Percentiles rank a stretch among this genome's conserved stretches.
Evolutionary conservation across 2,888 invertebrate species (phyloP).

Genomic region (Hybos culiciformis): DNA sequence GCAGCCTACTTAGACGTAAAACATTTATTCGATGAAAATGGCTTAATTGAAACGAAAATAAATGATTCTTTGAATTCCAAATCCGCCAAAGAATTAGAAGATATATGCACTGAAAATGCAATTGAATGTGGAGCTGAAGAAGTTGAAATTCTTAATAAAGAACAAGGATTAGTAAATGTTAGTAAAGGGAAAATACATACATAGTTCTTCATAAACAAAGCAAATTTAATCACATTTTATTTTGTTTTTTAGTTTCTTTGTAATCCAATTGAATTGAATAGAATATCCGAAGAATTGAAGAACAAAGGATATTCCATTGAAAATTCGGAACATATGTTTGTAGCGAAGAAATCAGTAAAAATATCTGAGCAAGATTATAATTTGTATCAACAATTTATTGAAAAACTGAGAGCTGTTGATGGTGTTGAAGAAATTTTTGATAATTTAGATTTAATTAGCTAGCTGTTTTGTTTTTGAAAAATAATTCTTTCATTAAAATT

Average conservation of each 20-base stretch:
- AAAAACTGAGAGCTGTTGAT: no score
- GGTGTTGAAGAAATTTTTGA: no score
- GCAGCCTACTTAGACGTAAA: constrained; percentile 35
- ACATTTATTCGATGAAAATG: constrained; percentile 45
- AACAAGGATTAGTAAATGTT: constrained; percentile 27
- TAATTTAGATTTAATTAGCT: no score
- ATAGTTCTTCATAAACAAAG: rapidly evolving
- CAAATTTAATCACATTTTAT: not conserved
- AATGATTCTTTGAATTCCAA: constrained; percentile 17
- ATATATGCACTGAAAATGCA: constrained; percentile 48
- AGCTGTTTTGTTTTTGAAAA: no score
- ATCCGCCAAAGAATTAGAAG: constrained; percentile 32
- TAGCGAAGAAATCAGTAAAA: no score
- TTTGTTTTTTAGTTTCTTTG: constrained; percentile 42
- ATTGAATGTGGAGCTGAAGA: constrained; percentile 57
- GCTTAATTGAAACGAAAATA: constrained; percentile 40
- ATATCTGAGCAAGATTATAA: no score
- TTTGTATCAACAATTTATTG: no score
- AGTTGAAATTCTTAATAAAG: constrained; percentile 38
- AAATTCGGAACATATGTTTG: constrained; percentile 24
- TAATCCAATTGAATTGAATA: constrained; percentile 35
- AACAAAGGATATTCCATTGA: constrained; percentile 23
- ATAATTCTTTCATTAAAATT: no score
- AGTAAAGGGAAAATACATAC: constrained; percentile 5
- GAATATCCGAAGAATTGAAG: constrained; percentile 38